Base-by-base conservation (phyloP, 2,797 vertebrate genomes). In the Avahi laniger region DNA sequence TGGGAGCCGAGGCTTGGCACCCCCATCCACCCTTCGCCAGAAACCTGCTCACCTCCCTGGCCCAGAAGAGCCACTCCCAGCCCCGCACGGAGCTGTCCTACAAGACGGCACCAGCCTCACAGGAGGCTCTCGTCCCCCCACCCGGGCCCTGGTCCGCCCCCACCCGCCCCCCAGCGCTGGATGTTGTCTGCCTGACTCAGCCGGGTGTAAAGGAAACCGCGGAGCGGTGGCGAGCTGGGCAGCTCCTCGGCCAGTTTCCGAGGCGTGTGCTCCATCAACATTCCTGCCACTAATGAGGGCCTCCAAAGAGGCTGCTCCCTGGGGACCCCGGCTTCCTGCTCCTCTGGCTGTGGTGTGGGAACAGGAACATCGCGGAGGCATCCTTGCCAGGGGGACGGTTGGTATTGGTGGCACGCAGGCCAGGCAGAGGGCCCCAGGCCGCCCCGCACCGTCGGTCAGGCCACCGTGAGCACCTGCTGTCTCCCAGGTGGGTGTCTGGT, bases 141-240 rank as follows among this genome's bases (percentile, higher is more conserved):
- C 50, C 46, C 26, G 0, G 1, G 4, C 22, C 43, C 52, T 9
- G 0, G 18, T 13, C 38, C 35, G 5, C 13, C 30, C 15, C 18
- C 41, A 13, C 13, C 18, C 17, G 12, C 3, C 79, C 82, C 54
- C 63, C 57, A 5, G 61, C 73, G n/a, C 69, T 59, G 38, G 70
- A 65, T 92, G 83, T 52, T 94, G 10, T 76, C 79, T 17, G 17
- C 38, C 1, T 87, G 83, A 89, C 61, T 78, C 96, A 91, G 14
- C 0, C 72, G 94, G 96, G 84, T 63, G 57, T 33, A 41, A 48
- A 81, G 78, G 33, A 59, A 73, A 80, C 59, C 28, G 59, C 84
- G 0, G 0, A 0, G 50, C 24, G 17, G 33, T 26, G 76, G 75
- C 2, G 26, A 69, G 38, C 76, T 0, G 63, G 90, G 75, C 54